Percentiles rank a stretch among this genome's conserved stretches.
phyloP scores from a whole-genome alignment of 2,888 invertebrate genomes.

The Conistra vaccinii region DNA sequence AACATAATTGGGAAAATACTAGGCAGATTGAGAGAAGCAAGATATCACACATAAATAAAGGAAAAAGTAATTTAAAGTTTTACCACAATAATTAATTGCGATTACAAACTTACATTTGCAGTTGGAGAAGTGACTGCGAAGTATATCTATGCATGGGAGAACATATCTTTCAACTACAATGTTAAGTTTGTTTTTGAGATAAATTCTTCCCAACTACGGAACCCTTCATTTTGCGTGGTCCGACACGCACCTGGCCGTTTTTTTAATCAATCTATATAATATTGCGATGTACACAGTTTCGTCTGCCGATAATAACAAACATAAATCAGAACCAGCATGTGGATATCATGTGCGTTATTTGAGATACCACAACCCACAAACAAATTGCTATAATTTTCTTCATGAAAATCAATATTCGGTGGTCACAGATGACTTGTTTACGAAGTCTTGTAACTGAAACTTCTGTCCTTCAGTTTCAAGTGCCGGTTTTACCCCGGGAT shows the following conservation, averaged over 20 bases:
- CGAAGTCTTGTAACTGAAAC: constrained; percentile 7
- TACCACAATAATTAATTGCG: no score
- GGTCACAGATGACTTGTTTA: neutral
- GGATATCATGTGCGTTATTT: neutral
- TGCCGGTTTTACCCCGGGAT: neutral
- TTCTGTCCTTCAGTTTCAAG: constrained; percentile 21
- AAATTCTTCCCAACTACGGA: neutral
- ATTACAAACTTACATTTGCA: no score
- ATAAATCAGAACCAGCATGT: constrained; percentile 10
- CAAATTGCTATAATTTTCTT: constrained; percentile 3
- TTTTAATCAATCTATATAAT: neutral
- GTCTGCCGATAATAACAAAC: no score
- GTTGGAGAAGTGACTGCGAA: neutral
- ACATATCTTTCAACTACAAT: no score
- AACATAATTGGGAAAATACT: no score
- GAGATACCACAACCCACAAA: neutral
- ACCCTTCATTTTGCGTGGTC: neutral
- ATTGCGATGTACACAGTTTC: neutral
- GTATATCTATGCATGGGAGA: neutral
- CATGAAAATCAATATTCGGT: neutral
- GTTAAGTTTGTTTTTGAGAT: neutral
- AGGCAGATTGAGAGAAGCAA: no score
- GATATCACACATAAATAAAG: no score
- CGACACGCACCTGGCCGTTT: neutral
- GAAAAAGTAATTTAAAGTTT: no score